Evolutionary conservation across 2,888 invertebrate species (phyloP).

Genomic region (Hemistola chrysoprasaria): DNA sequence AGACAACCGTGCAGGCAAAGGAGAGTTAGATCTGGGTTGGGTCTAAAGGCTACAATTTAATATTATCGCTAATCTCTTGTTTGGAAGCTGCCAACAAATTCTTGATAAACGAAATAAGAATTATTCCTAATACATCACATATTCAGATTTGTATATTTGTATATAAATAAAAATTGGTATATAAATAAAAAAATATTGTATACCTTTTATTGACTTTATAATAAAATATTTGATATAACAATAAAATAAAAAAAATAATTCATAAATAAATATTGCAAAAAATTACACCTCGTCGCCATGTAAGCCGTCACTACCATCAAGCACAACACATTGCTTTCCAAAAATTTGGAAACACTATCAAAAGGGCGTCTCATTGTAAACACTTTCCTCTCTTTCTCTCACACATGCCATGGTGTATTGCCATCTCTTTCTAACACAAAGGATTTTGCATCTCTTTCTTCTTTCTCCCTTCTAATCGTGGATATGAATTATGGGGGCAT

Average conservation of each 20-base stretch:
- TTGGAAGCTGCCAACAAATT: no score
- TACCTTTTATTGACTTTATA: no score
- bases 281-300: conserved; percentile 40
- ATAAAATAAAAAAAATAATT: conserved; percentile 1
- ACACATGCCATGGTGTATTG: conserved; percentile 18
- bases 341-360: conserved; percentile 82
- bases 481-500: conserved; percentile 58
- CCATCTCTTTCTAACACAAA: conserved; percentile 32
- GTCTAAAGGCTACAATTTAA: no score
- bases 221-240: no score
- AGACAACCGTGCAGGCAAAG: no score
- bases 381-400: conserved; percentile 51
- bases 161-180: no score
- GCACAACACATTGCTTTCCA: conserved; percentile 73
- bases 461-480: conserved; percentile 44
- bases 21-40: no score
- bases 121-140: no score
- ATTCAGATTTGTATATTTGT: no score
- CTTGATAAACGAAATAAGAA: no score
- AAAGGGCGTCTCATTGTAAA: conserved; percentile 72
- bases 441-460: conserved; percentile 38
- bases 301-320: conserved; percentile 53
- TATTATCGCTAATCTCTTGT: no score
- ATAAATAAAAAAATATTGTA: no score
- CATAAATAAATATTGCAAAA: neutral